phyloP scores from a whole-genome alignment of 2,113 vertebrate genomes.

The Cryptoleucopteryx plumbea region DNA sequence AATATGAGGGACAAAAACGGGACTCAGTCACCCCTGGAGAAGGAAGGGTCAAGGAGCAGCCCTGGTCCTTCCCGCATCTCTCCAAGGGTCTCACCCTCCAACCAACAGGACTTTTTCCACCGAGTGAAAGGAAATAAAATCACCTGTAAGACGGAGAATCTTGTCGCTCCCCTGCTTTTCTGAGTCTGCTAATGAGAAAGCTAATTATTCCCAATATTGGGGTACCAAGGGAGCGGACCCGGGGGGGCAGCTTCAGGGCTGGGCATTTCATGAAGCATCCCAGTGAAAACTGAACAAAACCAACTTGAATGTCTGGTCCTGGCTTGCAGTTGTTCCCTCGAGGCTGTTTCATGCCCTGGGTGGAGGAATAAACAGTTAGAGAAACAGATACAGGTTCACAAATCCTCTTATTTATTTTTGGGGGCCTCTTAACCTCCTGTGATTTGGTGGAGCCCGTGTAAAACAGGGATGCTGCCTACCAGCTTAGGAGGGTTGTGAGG shows the following conservation, averaged over 20 bases:
- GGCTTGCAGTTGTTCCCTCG: rapidly evolving
- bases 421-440: background rate
- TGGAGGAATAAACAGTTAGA: background rate
- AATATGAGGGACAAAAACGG: background rate
- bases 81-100: background rate
- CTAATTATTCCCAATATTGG: background rate
- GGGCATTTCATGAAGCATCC: background rate
- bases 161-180: background rate
- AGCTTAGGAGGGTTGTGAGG: background rate
- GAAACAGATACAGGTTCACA: background rate
- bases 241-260: background rate
- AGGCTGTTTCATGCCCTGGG: background rate
- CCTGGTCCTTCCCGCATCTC: rapidly evolving
- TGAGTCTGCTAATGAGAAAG: background rate
- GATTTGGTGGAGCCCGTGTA: background rate
- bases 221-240: background rate
- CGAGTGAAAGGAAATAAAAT: background rate
- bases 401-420: background rate
- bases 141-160: rapidly evolving
- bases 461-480: background rate
- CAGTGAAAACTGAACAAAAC: background rate
- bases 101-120: background rate
- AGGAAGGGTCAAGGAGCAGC: background rate
- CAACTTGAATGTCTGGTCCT: background rate
- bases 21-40: background rate